These are phyloP conservation scores for Pollicipes pollicipes DNA, from an alignment of 1,140 invertebrate genomes.

Conservation along the genomic window DNA sequence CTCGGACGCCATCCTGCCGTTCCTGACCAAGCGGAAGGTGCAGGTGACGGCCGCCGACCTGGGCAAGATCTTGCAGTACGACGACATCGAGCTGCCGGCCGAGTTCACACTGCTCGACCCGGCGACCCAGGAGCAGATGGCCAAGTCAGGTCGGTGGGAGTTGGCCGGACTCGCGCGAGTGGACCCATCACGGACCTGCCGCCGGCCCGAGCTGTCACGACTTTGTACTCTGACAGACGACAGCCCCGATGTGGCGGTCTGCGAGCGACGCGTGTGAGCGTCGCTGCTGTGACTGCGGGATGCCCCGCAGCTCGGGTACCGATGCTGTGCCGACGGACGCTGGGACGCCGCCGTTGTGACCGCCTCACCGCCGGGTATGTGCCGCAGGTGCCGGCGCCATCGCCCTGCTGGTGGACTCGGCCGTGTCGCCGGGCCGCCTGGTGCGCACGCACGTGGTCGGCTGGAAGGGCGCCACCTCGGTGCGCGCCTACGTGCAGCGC, in stretches of 20 bases:
- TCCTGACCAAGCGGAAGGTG: slow-evolving; percentile 35
- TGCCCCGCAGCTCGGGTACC: neutral
- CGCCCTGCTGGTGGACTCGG: neutral
- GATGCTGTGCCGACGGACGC: too few species aligned
- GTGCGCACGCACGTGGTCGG: slow-evolving; percentile 53
- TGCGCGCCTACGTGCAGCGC: slow-evolving; percentile 65
- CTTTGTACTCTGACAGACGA: too few species aligned
- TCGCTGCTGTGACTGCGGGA: neutral
- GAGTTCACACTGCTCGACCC: slow-evolving; percentile 39
- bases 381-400: too few species aligned
- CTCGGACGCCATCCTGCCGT: slow-evolving; percentile 20
- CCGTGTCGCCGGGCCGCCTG: neutral
- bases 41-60: slow-evolving; percentile 54
- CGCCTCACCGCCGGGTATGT: neutral
- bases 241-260: too few species aligned
- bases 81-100: slow-evolving; percentile 51
- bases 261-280: too few species aligned
- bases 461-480: slow-evolving; percentile 70
- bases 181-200: too few species aligned
- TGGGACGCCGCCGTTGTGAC: neutral
- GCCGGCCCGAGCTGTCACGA: too few species aligned
- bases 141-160: neutral
- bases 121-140: neutral
- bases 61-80: slow-evolving; percentile 50
- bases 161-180: neutral